Evolutionary conservation across 2,797 vertebrate genomes (phyloP), one percentile per base, ranked within the genome.

Genomic region (Fistularia tabacaria): DNA sequence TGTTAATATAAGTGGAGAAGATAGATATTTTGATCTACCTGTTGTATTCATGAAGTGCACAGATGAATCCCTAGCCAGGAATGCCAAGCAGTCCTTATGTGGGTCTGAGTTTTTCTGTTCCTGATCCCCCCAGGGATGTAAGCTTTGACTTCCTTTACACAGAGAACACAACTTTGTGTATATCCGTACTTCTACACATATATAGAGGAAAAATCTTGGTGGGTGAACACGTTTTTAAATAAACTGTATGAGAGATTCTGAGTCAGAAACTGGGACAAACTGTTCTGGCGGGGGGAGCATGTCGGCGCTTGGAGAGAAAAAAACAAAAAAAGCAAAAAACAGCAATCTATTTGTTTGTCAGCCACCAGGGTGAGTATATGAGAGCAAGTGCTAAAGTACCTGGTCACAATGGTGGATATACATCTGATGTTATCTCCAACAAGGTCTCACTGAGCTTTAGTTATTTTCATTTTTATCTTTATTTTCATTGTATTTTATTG

Each of bases 181-280:
- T 44, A 62, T 25, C 25, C n/a, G 60, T 5, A 25, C 25, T 25
- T 48, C 36, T 14, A 47, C 52, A 59, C 36, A 39, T 46, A 57
- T 6, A 56, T 51, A 58, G 14, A 73, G 49, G 46, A 58, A 4
- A 25, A 69, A 71, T 59, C 51, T 10, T 36, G 49, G 44, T 48
- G 52, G 48, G 15, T 69, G 52, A 51, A 36, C 57, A 60, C 52
- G 46, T 64, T 58, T 75, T 61, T 55, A 25, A 63, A 59, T 51
- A 62, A 74, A 76, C 46, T 60, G 57, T 57, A 38, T 50, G 58
- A 70, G 70, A 81, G 61, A 71, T 76, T 73, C 70, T 73, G 66
- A 71, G 74, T 52, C 57, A 74, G 66, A 85, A 88, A 84, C 69
- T 84, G 78, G 83, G 77, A 82, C 83, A 84, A 82, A 85, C 71